phyloP scores from a whole-genome alignment of 2,888 invertebrate genomes.

The Agrotis segetum region DNA sequence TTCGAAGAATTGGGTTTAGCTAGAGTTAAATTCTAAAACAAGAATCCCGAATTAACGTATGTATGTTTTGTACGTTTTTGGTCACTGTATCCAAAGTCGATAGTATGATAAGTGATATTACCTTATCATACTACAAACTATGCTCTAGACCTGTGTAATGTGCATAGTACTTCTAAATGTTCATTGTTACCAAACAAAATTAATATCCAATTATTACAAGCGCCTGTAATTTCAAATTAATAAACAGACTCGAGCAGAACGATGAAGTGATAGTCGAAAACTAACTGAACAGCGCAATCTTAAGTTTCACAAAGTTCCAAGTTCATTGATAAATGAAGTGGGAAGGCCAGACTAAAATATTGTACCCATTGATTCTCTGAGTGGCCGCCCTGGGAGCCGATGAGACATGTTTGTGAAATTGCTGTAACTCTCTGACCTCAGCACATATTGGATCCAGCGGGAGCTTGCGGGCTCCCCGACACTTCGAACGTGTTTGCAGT shows the following conservation, averaged over 20 bases:
- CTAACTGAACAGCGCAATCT: slow-evolving; percentile 11
- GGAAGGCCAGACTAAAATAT: slow-evolving; percentile 37
- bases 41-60: not conserved
- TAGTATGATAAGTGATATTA: no score
- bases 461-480: slow-evolving; percentile 28
- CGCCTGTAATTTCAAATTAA: not conserved
- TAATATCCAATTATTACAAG: not conserved
- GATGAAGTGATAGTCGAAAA: slow-evolving; percentile 17
- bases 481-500: slow-evolving; percentile 55
- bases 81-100: no score
- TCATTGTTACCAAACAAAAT: not conserved
- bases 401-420: slow-evolving; percentile 55
- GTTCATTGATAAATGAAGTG: slow-evolving; percentile 38
- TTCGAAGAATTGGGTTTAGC: slow-evolving; percentile 28
- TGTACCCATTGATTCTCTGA: slow-evolving; percentile 42
- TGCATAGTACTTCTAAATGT: no score
- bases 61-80: no score
- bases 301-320: slow-evolving; percentile 38
- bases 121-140: no score
- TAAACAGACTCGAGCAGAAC: slow-evolving; percentile 18
- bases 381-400: slow-evolving; percentile 6
- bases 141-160: no score
- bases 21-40: slow-evolving; percentile 3
- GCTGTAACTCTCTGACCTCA: slow-evolving; percentile 59
- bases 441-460: slow-evolving; percentile 66